A percentile compares a stretch with the other conserved stretches of the same genome.
Conservation (phyloP, 2,888 invertebrate genomes). For the Drosophila nr. medialis region DNA sequence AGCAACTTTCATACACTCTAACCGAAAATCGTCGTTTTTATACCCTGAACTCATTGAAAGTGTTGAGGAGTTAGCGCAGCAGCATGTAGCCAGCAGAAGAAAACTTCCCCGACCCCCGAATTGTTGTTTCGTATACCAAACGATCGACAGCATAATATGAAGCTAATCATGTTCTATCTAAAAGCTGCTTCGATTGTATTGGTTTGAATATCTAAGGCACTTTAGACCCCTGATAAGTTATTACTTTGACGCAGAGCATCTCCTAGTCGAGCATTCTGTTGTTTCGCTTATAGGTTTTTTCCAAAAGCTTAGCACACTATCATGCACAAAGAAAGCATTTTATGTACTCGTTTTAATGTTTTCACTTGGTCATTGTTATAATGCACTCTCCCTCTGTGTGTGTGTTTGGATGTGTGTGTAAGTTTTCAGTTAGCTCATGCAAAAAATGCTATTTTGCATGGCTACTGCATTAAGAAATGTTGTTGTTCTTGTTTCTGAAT, state of each 20-base stretch:
- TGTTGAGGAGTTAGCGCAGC: neutral
- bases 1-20: conserved; percentile 46
- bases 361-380: conserved; percentile 72
- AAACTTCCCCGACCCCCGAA: neutral
- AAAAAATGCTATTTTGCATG: conserved; percentile 24
- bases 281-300: conserved; percentile 27
- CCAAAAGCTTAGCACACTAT: conserved; percentile 51
- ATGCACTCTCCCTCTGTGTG: conserved; percentile 55
- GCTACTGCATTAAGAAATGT: conserved; percentile 47
- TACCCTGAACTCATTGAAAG: neutral
- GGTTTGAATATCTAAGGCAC: neutral
- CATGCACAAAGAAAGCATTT: conserved; percentile 71
- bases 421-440: conserved; percentile 28
- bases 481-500: conserved; percentile 28
- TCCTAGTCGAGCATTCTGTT: conserved; percentile 1
- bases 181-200: neutral
- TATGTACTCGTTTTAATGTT: conserved; percentile 71
- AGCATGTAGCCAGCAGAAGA: neutral
- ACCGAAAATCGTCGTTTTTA: conserved; percentile 40
- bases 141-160: neutral
- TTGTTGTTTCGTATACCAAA: neutral
- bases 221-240: neutral
- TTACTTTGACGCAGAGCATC: neutral
- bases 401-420: conserved; percentile 15
- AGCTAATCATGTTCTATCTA: neutral